Evolutionary conservation across 2,113 vertebrate genomes (phyloP).

Genomic region (Platichthys stellatus): DNA sequence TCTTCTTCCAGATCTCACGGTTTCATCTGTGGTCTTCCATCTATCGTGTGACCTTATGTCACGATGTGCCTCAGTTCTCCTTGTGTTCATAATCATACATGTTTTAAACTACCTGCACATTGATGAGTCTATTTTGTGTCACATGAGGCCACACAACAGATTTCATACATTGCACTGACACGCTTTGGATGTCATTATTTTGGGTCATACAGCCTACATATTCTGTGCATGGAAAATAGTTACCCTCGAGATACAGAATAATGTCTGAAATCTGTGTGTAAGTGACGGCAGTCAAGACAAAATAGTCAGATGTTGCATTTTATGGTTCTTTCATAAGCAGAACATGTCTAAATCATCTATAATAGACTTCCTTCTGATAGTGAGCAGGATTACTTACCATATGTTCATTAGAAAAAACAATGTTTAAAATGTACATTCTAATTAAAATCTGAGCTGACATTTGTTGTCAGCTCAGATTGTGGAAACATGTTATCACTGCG

Average conservation of each 20-base stretch:
- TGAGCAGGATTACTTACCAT: no score
- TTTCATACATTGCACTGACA: not conserved
- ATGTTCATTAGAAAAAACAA: no score
- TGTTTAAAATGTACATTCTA: no score
- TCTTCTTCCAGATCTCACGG: not conserved
- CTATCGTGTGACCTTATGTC: not conserved
- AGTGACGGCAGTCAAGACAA: constrained; percentile 10
- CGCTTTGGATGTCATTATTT: not conserved
- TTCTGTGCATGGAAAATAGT: not conserved
- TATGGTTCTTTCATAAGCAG: no score
- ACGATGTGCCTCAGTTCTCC: not conserved
- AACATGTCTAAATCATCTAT: no score
- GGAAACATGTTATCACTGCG: not conserved
- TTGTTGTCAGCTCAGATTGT: not conserved
- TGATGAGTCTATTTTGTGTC: constrained; percentile 24
- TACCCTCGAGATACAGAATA: constrained; percentile 11
- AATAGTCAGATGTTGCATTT: not conserved
- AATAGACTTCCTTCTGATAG: no score
- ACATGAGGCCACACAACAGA: constrained; percentile 4
- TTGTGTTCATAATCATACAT: not conserved
- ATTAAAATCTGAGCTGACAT: no score
- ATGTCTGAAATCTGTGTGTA: constrained; percentile 3
- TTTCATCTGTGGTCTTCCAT: not conserved
- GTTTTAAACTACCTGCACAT: not conserved
- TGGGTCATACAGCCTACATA: not conserved